These are phyloP conservation scores for Eulemur macaco DNA, from an alignment of 2,113 vertebrate genomes.

Conservation along the genomic window DNA sequence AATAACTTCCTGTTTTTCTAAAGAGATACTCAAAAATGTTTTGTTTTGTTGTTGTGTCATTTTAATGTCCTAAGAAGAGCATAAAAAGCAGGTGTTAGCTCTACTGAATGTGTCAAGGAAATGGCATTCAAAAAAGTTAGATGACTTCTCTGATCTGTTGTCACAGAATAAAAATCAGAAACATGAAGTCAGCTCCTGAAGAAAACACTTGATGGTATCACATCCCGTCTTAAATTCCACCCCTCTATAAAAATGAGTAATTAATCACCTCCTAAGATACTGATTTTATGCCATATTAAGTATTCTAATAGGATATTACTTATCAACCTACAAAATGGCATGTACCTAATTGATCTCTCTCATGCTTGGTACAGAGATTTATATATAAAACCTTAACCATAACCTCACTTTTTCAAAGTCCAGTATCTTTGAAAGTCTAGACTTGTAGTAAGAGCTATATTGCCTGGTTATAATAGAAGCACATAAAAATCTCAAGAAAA, in stretches of 20 bases:
- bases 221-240: neutral
- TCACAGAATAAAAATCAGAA: neutral
- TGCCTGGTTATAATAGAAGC: neutral
- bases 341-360: neutral
- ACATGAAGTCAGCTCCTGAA: neutral
- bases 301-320: neutral
- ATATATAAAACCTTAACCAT: neutral
- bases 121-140: neutral
- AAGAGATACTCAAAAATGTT: neutral
- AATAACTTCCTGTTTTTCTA: neutral
- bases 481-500: neutral
- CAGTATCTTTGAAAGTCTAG: neutral
- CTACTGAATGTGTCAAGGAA: conserved; percentile 24
- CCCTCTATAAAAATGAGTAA: neutral
- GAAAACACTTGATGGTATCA: neutral
- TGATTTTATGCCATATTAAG: neutral
- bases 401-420: neutral
- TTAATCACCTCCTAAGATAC: neutral
- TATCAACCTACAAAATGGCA: neutral
- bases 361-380: neutral
- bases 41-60: neutral
- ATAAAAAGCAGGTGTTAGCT: neutral
- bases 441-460: neutral
- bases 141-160: neutral
- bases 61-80: neutral